phyloP scores from a whole-genome alignment of 2,113 vertebrate genomes.

The Felis catus region F.catus_Fca126_mat1.0 CM031414.1:34836501-34837000 shows the following conservation, averaged over 20 bases:
- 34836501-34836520: not conserved
- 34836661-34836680: not conserved
- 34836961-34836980: not conserved
- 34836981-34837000: not conserved
- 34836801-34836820: not conserved
- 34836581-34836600: not conserved
- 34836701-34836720: not conserved
- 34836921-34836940: not conserved
- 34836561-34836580: not conserved
- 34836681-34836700: not conserved
- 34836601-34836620: not conserved
- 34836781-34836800: not conserved
- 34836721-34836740: not conserved
- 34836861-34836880: not conserved
- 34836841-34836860: not conserved
- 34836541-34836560: not conserved
- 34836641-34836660: not conserved
- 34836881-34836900: not conserved
- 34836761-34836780: not conserved
- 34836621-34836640: not conserved
- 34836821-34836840: not conserved
- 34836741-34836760: not conserved
- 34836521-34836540: no score
- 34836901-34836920: not conserved
- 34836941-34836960: not conserved